Evolutionary conservation across 2,888 invertebrate genomes (phyloP).

Genomic region (Hydriomena furcata): DNA sequence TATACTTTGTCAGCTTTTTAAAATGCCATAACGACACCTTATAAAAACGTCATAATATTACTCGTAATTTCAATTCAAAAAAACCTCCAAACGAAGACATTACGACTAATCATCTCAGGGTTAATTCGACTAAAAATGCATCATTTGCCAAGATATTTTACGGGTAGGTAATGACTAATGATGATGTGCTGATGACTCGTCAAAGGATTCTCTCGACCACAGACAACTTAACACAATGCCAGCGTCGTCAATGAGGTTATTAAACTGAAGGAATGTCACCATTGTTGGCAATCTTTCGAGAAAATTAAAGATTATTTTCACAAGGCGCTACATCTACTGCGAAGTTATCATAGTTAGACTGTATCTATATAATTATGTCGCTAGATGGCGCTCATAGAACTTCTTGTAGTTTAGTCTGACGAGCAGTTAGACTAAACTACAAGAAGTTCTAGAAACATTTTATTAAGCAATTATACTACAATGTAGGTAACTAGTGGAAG

Average conservation of each 20-base stretch:
- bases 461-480: too few relatives aligned
- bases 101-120: neutral
- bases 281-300: constrained; percentile 12
- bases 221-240: constrained; percentile 12
- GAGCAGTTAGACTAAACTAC: constrained; percentile 17
- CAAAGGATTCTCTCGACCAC: constrained; percentile 13
- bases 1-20: neutral
- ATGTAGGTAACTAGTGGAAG: too few relatives aligned
- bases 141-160: neutral
- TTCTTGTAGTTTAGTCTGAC: too few relatives aligned
- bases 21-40: neutral
- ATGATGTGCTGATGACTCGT: constrained; percentile 10
- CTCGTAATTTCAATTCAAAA: neutral
- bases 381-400: constrained; percentile 16
- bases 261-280: constrained; percentile 4
- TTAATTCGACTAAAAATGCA: neutral
- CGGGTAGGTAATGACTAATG: neutral
- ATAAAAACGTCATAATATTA: neutral
- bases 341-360: constrained; percentile 4
- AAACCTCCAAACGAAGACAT: neutral
- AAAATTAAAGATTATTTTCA: constrained; percentile 14
- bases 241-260: constrained; percentile 12
- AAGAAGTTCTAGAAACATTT: constrained; percentile 1
- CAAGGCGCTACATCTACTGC: constrained; percentile 11
- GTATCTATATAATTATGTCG: neutral